Conservation (phyloP, 2,113 vertebrate species). For the Regulus satrapa region DNA sequence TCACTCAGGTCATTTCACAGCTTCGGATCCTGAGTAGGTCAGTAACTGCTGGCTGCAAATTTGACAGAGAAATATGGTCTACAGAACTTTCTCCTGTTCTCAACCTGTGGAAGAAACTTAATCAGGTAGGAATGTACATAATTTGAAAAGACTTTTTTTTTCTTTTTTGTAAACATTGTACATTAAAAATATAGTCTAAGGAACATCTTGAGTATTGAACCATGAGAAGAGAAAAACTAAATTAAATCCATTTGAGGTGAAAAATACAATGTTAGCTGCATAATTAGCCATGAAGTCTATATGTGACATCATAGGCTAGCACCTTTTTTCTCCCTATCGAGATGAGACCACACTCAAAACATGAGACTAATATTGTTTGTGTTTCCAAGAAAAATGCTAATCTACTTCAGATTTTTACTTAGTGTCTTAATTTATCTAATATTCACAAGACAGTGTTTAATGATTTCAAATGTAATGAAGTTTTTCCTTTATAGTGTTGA, state of each 20-base stretch:
- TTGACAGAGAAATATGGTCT: constrained; percentile 96
- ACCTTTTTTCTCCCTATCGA: neutral
- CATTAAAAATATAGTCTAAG: neutral
- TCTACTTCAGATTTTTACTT: neutral
- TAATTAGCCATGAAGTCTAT: neutral
- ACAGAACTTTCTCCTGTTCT: constrained; percentile 91
- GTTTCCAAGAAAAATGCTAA: neutral
- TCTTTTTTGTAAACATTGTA: neutral
- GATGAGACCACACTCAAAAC: neutral
- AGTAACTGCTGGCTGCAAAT: constrained; percentile 87
- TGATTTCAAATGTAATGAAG: neutral
- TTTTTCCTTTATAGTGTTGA: neutral
- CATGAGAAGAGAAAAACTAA: neutral
- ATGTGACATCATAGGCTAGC: neutral
- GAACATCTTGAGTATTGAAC: neutral
- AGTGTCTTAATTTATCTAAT: neutral
- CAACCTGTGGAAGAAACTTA: constrained; percentile 95
- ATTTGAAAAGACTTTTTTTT: neutral
- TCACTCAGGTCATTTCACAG: constrained; percentile 89
- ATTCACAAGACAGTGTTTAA: neutral
- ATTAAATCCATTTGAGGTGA: neutral
- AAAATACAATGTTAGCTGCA: neutral
- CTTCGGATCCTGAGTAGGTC: constrained; percentile 88
- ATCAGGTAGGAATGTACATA: constrained; percentile 80
- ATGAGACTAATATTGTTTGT: neutral